A percentile compares a stretch with the other conserved stretches of the same genome.
These are phyloP conservation scores for Pomatorhinus ruficollis DNA, from an alignment of 2,113 vertebrate species.

Conservation along the genomic window DNA sequence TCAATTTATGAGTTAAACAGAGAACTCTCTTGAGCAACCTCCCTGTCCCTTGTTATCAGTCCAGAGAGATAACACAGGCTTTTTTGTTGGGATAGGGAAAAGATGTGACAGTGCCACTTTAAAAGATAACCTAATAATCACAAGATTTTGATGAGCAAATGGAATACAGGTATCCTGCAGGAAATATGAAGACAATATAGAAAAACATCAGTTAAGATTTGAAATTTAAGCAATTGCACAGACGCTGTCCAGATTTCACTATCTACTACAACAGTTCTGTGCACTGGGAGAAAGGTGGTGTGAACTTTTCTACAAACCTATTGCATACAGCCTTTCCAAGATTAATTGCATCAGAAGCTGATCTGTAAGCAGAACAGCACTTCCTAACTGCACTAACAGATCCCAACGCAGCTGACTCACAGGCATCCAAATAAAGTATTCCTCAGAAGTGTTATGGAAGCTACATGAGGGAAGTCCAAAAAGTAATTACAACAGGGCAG, in stretches of 20 bases:
- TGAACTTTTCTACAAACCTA: background rate
- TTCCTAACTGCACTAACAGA: background rate
- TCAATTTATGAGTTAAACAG: background rate
- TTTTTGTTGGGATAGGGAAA: background rate
- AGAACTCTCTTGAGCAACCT: background rate
- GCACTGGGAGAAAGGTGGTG: background rate
- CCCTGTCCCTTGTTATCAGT: background rate
- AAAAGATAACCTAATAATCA: background rate
- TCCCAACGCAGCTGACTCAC: background rate
- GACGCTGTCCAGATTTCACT: background rate
- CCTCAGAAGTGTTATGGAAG: background rate
- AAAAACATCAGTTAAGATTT: background rate
- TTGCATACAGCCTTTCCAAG: background rate
- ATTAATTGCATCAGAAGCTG: background rate
- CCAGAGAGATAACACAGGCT: background rate
- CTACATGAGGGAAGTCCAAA: background rate
- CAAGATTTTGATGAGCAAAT: background rate
- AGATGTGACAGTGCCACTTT: background rate
- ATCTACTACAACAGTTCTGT: background rate
- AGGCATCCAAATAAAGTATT: background rate
- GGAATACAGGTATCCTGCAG: background rate
- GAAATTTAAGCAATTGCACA: background rate
- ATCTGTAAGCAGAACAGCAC: background rate
- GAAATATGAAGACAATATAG: background rate
- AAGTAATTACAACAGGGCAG: background rate